phyloP scores from a whole-genome alignment of 2,113 vertebrate genomes.

The Megatriorchis doriae region DNA sequence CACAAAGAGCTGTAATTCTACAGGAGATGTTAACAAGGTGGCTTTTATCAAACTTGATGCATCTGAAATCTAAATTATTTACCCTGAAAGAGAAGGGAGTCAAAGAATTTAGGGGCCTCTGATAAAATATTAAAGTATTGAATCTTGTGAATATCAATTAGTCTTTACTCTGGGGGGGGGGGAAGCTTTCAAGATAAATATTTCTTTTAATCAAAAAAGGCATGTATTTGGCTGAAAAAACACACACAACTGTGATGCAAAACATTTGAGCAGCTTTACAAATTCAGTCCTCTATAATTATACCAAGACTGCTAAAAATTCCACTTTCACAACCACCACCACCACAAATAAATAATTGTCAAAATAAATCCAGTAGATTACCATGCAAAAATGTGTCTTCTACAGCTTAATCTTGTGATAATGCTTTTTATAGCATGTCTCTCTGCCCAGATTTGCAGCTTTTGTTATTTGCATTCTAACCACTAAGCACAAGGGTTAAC shows the following conservation, averaged over 20 bases:
- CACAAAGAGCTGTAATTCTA: neutral
- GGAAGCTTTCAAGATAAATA: neutral
- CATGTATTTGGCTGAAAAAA: neutral
- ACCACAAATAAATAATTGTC: neutral
- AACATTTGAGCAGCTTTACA: conserved; percentile 1
- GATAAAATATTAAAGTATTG: conserved; percentile 20
- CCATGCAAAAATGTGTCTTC: neutral
- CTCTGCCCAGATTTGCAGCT: neutral
- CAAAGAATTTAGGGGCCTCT: neutral
- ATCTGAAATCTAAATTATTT: conserved; percentile 36
- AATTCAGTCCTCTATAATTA: neutral
- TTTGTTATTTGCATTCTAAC: neutral
- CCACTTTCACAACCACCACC: neutral
- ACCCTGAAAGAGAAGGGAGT: neutral
- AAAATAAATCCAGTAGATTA: conserved; percentile 20
- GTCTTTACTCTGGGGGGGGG: neutral
- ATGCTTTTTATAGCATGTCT: neutral
- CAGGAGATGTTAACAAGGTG: neutral
- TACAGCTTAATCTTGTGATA: neutral
- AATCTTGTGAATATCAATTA: conserved; percentile 1
- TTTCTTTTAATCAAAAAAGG: neutral
- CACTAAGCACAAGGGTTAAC: neutral
- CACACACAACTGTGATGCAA: neutral
- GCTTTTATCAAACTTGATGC: conserved; percentile 5
- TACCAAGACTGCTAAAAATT: neutral